Conservation (phyloP, 2,797 vertebrate genomes). For the Tenualosa ilisha region DNA sequence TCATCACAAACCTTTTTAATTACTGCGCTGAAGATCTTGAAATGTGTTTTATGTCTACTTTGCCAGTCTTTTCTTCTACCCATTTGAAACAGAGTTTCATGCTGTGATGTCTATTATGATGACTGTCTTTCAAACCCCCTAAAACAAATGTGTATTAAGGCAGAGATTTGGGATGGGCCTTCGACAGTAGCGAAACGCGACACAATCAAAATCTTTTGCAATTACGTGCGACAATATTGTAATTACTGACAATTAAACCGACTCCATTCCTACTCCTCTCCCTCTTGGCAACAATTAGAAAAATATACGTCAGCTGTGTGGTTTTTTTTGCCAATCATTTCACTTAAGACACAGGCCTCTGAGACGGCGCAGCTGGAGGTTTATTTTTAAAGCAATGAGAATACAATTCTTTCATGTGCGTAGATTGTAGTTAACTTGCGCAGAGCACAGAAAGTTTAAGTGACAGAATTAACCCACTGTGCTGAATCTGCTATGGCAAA, state of each 20-base stretch:
- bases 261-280: constrained; percentile 85
- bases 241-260: constrained; percentile 95
- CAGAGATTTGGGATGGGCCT: constrained; percentile 81
- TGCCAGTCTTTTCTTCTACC: constrained; percentile 75
- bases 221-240: constrained; percentile 95
- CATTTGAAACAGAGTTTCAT: constrained; percentile 82
- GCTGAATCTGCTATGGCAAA: constrained; percentile 37
- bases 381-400: constrained; percentile 83
- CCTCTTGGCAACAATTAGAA: constrained; percentile 91
- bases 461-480: constrained; percentile 60
- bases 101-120: constrained; percentile 90
- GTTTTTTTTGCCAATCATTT: constrained; percentile 80
- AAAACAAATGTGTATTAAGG: constrained; percentile 96
- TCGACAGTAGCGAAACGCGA: constrained; percentile 88
- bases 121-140: constrained; percentile 89
- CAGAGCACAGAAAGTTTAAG: constrained; percentile 61
- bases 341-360: constrained; percentile 78
- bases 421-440: constrained; percentile 59
- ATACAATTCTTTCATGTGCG: constrained; percentile 74
- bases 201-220: constrained; percentile 98
- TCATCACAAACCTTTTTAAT: constrained; percentile 80
- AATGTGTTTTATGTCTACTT: constrained; percentile 76
- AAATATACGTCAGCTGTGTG: constrained; percentile 89
- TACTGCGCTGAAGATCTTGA: constrained; percentile 78
- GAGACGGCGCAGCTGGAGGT: constrained; percentile 81